Evolutionary conservation across 2,113 vertebrate species (phyloP).

Genomic region (Phaethon lepturus): DNA sequence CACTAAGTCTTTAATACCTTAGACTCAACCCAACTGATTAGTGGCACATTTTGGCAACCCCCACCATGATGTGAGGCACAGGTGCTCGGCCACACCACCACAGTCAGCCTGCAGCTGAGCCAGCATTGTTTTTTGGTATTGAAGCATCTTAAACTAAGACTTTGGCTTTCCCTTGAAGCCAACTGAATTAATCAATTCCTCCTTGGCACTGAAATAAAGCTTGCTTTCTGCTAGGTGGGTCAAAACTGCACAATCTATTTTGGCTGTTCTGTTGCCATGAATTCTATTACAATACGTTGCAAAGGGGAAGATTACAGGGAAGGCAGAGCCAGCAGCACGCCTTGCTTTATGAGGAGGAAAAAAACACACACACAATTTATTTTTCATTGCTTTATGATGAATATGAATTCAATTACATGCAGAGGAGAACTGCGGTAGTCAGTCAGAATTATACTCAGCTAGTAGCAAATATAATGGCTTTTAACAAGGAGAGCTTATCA

Average conservation of each 20-base stretch:
- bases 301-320: conserved; percentile 49
- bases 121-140: not conserved
- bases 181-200: conserved; percentile 39
- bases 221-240: conserved; percentile 59
- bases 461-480: conserved; percentile 54
- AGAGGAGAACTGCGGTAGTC: conserved; percentile 54
- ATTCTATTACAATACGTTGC: conserved; percentile 52
- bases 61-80: not conserved
- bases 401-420: conserved; percentile 75
- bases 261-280: conserved; percentile 29
- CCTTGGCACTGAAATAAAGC: conserved; percentile 17
- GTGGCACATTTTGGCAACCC: not conserved
- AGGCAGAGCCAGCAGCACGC: conserved; percentile 45
- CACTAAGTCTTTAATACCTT: not conserved
- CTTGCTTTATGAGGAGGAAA: conserved; percentile 60
- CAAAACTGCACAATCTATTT: conserved; percentile 48
- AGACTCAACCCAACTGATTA: not conserved
- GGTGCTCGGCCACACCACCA: not conserved
- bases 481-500: conserved; percentile 76
- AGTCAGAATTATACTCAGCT: conserved; percentile 62
- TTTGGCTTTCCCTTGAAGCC: not conserved
- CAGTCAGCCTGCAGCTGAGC: not conserved
- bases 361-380: conserved; percentile 64
- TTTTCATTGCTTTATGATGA: conserved; percentile 73
- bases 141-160: not conserved